These are phyloP conservation scores for Vanessa tameamea DNA, from an alignment of 1,140 invertebrate species.

Conservation along the genomic window DNA sequence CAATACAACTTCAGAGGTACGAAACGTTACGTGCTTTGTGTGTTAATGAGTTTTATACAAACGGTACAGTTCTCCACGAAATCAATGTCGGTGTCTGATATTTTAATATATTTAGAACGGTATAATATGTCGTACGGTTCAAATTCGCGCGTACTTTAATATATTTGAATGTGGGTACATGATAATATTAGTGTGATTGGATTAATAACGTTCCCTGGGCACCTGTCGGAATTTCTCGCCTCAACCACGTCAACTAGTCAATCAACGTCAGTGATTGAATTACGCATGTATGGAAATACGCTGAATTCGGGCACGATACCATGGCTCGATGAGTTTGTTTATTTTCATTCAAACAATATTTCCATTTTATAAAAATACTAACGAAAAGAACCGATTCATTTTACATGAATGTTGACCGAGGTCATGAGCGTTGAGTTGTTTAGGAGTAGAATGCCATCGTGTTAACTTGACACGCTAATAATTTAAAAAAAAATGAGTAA, in stretches of 20 bases:
- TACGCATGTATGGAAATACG: neutral
- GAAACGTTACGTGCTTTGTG: constrained; percentile 14
- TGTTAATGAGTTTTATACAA: constrained; percentile 21
- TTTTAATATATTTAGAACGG: neutral
- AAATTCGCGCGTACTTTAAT: neutral
- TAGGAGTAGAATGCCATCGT: too few relatives aligned
- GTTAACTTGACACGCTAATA: too few relatives aligned
- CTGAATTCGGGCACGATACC: constrained; percentile 1
- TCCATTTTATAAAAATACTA: too few relatives aligned
- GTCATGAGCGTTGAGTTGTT: too few relatives aligned
- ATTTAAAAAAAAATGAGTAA: too few relatives aligned
- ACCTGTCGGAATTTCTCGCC: constrained; percentile 9
- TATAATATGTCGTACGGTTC: neutral
- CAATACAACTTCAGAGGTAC: constrained; percentile 19
- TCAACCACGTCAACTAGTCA: constrained; percentile 11
- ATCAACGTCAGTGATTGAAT: constrained; percentile 15
- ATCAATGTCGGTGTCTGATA: neutral
- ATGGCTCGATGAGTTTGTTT: neutral
- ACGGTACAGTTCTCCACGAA: neutral
- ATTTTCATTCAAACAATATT: constrained; percentile 2
- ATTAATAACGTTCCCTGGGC: constrained; percentile 13
- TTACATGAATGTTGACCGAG: too few relatives aligned
- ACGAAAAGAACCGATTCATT: too few relatives aligned
- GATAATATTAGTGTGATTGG: constrained; percentile 10
- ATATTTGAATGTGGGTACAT: constrained; percentile 1